Evolutionary conservation across 1,140 invertebrate species (phyloP).

Genomic region (Drosophila miranda): DNA sequence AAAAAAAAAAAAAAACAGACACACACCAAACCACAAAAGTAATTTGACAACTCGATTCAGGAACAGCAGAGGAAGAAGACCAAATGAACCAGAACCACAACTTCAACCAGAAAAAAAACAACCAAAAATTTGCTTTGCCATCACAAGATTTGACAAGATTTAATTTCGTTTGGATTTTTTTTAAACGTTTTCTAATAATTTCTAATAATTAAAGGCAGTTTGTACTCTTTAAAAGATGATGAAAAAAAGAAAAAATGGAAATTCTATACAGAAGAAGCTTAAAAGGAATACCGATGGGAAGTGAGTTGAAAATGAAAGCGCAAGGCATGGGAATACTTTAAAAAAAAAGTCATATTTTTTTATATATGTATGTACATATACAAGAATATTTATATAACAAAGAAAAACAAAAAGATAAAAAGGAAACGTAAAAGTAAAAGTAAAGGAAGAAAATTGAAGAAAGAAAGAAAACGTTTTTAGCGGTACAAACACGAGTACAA

Average conservation of each 20-base stretch:
- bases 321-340: conserved; percentile 45
- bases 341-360: conserved; percentile 69
- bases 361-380: conserved; percentile 71
- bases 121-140: conserved; percentile 57
- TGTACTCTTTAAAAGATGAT: conserved; percentile 41
- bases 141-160: conserved; percentile 38
- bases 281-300: not conserved
- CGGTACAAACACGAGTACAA: conserved; percentile 76
- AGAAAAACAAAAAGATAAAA: conserved; percentile 28
- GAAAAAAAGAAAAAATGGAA: conserved; percentile 26
- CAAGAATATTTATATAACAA: conserved; percentile 65
- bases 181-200: conserved; percentile 54
- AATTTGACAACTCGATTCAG: conserved; percentile 58
- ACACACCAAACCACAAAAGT: conserved; percentile 59
- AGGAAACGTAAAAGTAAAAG: conserved; percentile 5
- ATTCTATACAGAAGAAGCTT: conserved; percentile 30
- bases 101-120: conserved; percentile 17
- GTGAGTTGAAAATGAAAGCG: conserved; percentile 21
- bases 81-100: not conserved
- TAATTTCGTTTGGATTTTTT: conserved; percentile 44
- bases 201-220: conserved; percentile 49
- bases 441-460: no score
- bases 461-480: conserved; percentile 58
- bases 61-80: conserved; percentile 19
- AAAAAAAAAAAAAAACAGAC: no score